A percentile compares a stretch with the other conserved stretches of the same genome.
These are phyloP conservation scores for Euwallacea fornicatus DNA, from an alignment of 1,140 invertebrate genomes.

Conservation along the genomic window DNA sequence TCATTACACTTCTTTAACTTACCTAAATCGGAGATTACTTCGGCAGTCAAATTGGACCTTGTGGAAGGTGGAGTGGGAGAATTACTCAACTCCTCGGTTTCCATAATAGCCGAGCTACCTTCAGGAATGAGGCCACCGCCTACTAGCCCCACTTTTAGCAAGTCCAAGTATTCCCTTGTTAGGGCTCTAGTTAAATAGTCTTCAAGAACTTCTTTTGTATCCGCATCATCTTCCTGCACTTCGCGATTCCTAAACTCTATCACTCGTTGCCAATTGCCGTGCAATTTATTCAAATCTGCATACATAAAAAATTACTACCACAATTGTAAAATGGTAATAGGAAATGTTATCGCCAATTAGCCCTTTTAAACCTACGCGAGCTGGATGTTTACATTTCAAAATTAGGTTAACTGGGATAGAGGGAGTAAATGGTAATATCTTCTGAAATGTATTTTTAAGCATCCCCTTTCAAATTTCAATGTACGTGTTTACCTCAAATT, in stretches of 20 bases:
- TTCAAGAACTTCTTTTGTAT: conserved; percentile 84
- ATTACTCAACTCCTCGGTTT: conserved; percentile 68
- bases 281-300: conserved; percentile 74
- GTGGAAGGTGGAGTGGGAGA: conserved; percentile 56
- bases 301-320: conserved; percentile 34
- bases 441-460: too few relatives aligned
- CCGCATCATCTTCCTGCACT: conserved; percentile 74
- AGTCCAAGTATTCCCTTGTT: conserved; percentile 85
- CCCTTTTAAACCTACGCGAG: too few relatives aligned
- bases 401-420: too few relatives aligned
- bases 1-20: conserved; percentile 37
- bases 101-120: conserved; percentile 60
- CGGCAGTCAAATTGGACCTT: conserved; percentile 61
- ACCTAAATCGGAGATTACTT: conserved; percentile 75
- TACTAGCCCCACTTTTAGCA: conserved; percentile 66
- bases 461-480: too few relatives aligned
- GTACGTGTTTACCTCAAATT: too few relatives aligned
- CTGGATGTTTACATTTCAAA: too few relatives aligned
- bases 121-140: conserved; percentile 55
- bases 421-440: too few relatives aligned
- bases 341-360: background rate
- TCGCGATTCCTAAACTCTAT: conserved; percentile 70
- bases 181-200: conserved; percentile 84
- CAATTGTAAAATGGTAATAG: background rate
- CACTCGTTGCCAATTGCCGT: conserved; percentile 76